These are phyloP conservation scores for Psophia crepitans DNA, from an alignment of 2,113 vertebrate species.

Conservation along the genomic window DNA sequence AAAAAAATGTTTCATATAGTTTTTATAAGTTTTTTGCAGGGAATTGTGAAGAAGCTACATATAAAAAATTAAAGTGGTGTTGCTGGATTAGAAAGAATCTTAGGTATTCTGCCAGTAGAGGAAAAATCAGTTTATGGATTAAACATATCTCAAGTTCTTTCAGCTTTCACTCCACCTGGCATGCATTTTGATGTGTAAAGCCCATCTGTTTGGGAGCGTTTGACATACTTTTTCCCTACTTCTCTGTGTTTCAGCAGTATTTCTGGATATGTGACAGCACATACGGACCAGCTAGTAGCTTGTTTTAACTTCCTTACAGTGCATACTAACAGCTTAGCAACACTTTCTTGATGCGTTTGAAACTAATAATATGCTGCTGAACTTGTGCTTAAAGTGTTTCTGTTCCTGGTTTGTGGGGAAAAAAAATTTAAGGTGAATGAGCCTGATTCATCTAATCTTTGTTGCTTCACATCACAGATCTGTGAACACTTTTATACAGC, in stretches of 20 bases:
- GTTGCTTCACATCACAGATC: background rate
- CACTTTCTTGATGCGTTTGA: background rate
- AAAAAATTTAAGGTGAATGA: background rate
- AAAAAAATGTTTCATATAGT: background rate
- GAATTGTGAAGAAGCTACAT: background rate
- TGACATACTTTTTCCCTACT: background rate
- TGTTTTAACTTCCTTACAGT: background rate
- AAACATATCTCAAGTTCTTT: background rate
- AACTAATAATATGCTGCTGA: background rate
- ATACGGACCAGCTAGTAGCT: constrained; percentile 2
- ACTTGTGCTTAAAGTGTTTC: background rate
- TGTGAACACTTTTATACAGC: fast-evolving
- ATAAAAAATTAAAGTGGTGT: background rate
- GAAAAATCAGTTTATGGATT: background rate
- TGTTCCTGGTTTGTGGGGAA: background rate
- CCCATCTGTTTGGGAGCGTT: background rate
- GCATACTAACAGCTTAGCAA: background rate
- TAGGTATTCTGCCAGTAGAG: background rate
- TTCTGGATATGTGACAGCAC: constrained; percentile 7
- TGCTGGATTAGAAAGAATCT: background rate
- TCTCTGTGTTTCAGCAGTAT: background rate
- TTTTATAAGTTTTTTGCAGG: background rate
- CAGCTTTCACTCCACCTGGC: constrained; percentile 25
- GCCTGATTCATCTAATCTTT: background rate
- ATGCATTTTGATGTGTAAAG: constrained; percentile 15